These are phyloP conservation scores for Ceratotherium simum DNA, from an alignment of 2,113 vertebrate genomes.

Conservation along the genomic window DNA sequence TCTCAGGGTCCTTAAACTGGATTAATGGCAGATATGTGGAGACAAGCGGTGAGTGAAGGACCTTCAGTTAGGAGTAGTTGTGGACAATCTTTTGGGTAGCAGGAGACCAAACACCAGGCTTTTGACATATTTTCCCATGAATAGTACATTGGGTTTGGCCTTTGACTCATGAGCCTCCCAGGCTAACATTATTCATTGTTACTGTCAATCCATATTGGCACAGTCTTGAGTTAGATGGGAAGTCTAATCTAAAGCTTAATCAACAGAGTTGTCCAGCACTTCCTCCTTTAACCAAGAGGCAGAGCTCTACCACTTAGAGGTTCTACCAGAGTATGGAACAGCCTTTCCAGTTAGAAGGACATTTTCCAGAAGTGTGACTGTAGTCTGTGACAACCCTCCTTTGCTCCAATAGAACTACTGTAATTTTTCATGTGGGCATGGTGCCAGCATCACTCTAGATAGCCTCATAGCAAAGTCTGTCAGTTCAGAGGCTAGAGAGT, in stretches of 20 bases:
- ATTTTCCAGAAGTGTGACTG: neutral
- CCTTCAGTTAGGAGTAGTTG: neutral
- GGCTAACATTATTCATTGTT: neutral
- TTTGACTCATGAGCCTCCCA: neutral
- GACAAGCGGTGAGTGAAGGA: neutral
- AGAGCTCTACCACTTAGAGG: neutral
- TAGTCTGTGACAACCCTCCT: neutral
- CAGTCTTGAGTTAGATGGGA: neutral
- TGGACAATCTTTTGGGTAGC: neutral
- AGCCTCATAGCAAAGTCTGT: neutral
- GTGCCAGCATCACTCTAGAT: neutral
- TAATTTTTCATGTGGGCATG: neutral
- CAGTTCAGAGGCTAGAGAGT: neutral
- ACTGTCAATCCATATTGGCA: neutral
- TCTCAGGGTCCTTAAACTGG: neutral
- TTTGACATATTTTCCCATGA: constrained; percentile 49
- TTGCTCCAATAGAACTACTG: neutral
- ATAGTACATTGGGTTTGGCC: constrained; percentile 25
- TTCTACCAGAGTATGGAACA: neutral
- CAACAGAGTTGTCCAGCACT: neutral
- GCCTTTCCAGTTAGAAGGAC: neutral
- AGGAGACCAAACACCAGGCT: neutral
- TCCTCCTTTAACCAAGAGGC: neutral
- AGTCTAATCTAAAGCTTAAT: neutral
- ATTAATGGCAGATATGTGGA: neutral